These are phyloP conservation scores for Xylophagus ater DNA, from an alignment of 2,888 invertebrate genomes.

Conservation along the genomic window DNA sequence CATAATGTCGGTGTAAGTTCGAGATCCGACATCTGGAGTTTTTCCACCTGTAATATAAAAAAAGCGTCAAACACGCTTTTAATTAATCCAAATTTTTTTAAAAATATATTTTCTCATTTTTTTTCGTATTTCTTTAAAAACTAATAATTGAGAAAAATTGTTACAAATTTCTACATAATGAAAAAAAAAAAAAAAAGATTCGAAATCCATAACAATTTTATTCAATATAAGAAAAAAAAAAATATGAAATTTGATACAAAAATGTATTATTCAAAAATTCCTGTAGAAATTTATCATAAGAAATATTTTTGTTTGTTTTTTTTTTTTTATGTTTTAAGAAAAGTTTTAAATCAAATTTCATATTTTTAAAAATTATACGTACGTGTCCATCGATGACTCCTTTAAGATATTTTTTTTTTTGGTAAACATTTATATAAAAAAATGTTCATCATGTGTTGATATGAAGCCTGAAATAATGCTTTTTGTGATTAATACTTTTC, in stretches of 20 bases:
- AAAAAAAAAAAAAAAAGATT: conserved; percentile 23
- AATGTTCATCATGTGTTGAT: conserved; percentile 21
- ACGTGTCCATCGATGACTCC: conserved; percentile 22
- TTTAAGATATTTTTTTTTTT: conserved; percentile 16
- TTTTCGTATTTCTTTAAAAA: conserved; percentile 11
- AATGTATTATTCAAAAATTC: conserved; percentile 1
- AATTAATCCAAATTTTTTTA: conserved; percentile 13
- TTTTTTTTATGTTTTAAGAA: conserved; percentile 1
- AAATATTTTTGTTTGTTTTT: conserved; percentile 5
- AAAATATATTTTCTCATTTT: conserved; percentile 8
- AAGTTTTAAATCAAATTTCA: conserved; percentile 20
- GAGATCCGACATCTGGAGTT: conserved; percentile 89
- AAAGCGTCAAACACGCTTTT: conserved; percentile 10
- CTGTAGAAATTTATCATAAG: conserved; percentile 6
- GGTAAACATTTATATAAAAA: conserved; percentile 17
- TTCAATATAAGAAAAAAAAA: conserved; percentile 14
- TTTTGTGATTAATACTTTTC: conserved; percentile 28
- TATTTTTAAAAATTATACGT: conserved; percentile 25
- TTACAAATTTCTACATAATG: conserved; percentile 3
- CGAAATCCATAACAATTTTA: conserved; percentile 9
- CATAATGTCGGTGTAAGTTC: conserved; percentile 97
- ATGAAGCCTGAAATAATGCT: conserved; percentile 28
- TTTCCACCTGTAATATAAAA: conserved; percentile 71
- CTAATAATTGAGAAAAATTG: conserved; percentile 15
- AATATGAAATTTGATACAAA: conserved; percentile 22